A percentile compares a stretch with the other conserved stretches of the same genome.
Conservation (phyloP, 2,797 vertebrate species). For the Sebastes matsubarae region DNA sequence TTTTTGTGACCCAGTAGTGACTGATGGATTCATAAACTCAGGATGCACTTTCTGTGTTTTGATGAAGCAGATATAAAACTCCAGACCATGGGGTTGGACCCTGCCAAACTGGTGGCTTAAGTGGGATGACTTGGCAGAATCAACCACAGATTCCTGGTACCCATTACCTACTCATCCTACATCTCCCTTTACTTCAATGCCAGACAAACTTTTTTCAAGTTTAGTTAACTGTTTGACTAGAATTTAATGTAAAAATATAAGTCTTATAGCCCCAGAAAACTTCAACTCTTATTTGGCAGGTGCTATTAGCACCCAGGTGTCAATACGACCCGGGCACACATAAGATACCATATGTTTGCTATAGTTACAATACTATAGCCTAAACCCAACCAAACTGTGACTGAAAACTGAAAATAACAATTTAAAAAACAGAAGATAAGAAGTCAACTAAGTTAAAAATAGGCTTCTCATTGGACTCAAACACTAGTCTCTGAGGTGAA, state of each 20-base stretch:
- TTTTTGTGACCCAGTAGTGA: background rate
- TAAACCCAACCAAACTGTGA: too few species aligned
- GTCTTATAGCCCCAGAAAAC: too few species aligned
- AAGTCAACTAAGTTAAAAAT: too few species aligned
- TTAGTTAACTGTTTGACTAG: background rate
- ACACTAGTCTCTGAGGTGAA: too few species aligned
- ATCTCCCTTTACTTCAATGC: background rate
- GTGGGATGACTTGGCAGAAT: background rate
- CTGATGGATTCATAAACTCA: background rate
- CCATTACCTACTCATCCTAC: background rate
- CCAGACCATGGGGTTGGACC: too few species aligned
- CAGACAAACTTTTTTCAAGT: background rate
- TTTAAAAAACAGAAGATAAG: too few species aligned
- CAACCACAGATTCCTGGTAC: background rate
- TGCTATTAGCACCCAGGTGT: too few species aligned
- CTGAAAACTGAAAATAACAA: too few species aligned
- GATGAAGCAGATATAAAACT: background rate
- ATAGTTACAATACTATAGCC: too few species aligned
- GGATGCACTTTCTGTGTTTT: background rate
- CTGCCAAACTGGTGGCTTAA: background rate
- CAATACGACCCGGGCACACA: too few species aligned
- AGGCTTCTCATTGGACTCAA: rapidly evolving
- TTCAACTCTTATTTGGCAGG: too few species aligned
- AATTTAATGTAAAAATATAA: background rate
- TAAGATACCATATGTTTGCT: too few species aligned